Percentiles rank a stretch among this genome's conserved stretches.
Evolutionary conservation across 2,113 vertebrate species (phyloP).

Genomic region (Oreocharis arfaki): DNA sequence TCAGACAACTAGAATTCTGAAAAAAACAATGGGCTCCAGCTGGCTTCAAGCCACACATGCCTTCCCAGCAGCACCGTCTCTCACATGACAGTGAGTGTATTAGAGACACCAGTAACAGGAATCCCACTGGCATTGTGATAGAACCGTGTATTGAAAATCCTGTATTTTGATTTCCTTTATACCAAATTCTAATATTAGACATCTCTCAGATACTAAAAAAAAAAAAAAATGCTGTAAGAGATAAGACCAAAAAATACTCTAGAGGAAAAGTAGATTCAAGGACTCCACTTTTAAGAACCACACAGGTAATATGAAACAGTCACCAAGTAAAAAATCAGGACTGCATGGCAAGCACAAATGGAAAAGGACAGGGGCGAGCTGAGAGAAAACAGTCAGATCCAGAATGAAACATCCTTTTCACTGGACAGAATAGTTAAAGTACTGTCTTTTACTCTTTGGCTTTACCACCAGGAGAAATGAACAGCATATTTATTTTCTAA

Average conservation of each 20-base stretch:
- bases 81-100: background rate
- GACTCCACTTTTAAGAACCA: background rate
- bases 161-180: background rate
- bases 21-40: background rate
- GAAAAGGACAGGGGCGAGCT: background rate
- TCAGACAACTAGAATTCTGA: background rate
- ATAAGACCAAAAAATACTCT: background rate
- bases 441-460: background rate
- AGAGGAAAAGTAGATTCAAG: background rate
- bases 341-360: background rate
- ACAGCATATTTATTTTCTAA: background rate
- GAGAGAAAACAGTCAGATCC: background rate
- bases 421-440: background rate
- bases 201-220: background rate
- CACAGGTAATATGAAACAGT: background rate
- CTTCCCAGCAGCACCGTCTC: accelerated
- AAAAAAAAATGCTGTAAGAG: background rate
- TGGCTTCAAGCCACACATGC: background rate
- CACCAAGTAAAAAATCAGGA: background rate
- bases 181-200: background rate
- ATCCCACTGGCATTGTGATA: background rate
- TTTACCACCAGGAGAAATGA: background rate
- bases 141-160: background rate
- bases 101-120: background rate
- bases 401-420: background rate